A percentile compares a stretch with the other conserved stretches of the same genome.
phyloP scores from a whole-genome alignment of 2,113 vertebrate species.

The Microtus ochrogaster region DNA sequence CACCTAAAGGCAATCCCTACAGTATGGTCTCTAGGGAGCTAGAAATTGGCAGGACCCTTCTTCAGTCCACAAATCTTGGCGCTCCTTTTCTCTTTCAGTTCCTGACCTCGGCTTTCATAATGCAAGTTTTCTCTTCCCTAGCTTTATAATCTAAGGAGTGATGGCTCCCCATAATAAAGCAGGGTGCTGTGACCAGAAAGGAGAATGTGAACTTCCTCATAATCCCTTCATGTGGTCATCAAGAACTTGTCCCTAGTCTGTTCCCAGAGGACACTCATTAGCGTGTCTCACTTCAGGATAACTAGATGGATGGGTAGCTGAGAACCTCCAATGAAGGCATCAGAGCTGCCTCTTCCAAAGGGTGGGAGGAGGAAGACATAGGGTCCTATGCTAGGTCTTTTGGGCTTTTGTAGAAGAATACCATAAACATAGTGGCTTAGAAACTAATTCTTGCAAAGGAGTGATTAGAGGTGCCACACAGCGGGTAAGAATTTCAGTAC shows the following conservation, averaged over 20 bases:
- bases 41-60: neutral
- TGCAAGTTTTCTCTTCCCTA: neutral
- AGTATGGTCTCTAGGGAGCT: neutral
- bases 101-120: neutral
- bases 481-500: neutral
- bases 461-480: neutral
- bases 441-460: neutral
- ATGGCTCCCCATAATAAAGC: neutral
- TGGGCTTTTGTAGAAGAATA: neutral
- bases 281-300: neutral
- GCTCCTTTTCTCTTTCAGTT: neutral
- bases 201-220: too few relatives aligned
- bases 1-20: fast-evolving
- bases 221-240: neutral
- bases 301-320: too few relatives aligned
- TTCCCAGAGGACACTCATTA: neutral
- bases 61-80: neutral
- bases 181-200: neutral
- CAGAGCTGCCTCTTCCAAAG: neutral
- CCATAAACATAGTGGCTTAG: neutral
- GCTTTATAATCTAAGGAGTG: neutral
- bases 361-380: neutral
- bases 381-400: neutral
- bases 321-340: neutral
- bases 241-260: neutral